Percentiles rank a stretch among this genome's conserved stretches.
These are phyloP conservation scores for Archips crataeganus DNA, from an alignment of 2,888 invertebrate genomes.

Conservation along the genomic window DNA sequence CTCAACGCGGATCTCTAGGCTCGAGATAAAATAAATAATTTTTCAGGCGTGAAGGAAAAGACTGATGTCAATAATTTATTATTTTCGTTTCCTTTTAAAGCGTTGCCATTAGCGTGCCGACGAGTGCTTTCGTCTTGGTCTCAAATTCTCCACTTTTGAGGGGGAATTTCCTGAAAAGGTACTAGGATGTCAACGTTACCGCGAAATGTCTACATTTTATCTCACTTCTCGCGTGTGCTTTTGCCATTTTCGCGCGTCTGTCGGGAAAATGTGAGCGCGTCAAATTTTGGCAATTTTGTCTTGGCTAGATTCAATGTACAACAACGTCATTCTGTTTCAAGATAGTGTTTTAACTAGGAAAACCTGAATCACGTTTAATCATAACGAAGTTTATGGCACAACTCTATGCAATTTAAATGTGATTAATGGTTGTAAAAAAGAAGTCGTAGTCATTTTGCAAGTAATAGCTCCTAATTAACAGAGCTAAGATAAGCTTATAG, in stretches of 20 bases:
- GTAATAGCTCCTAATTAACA: not conserved
- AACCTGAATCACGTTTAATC: not conserved
- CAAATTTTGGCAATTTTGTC: conserved; percentile 54
- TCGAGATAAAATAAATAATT: conserved; percentile 69
- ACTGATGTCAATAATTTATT: conserved; percentile 80
- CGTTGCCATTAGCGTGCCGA: conserved; percentile 72
- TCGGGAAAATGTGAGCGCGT: conserved; percentile 56
- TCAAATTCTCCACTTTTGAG: conserved; percentile 66
- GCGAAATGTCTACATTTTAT: conserved; percentile 67
- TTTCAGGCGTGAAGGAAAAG: conserved; percentile 65
- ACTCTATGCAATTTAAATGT: too few relatives aligned
- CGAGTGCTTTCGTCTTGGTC: conserved; percentile 68
- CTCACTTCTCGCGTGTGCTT: conserved; percentile 56
- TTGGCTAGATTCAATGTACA: conserved; percentile 6
- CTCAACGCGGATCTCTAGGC: conserved; percentile 24
- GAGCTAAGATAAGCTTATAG: conserved; percentile 9
- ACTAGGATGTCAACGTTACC: conserved; percentile 55
- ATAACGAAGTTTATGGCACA: not conserved
- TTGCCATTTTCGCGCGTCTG: conserved; percentile 27
- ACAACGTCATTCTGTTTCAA: not conserved
- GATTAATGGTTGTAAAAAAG: not conserved
- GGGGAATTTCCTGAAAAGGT: conserved; percentile 64
- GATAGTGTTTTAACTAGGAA: not conserved
- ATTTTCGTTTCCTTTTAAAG: conserved; percentile 79
- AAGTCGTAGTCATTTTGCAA: not conserved